Percentiles rank a stretch among this genome's conserved stretches.
Evolutionary conservation across 2,113 vertebrate genomes (phyloP).

Genomic region (Stigmatopora nigra): DNA sequence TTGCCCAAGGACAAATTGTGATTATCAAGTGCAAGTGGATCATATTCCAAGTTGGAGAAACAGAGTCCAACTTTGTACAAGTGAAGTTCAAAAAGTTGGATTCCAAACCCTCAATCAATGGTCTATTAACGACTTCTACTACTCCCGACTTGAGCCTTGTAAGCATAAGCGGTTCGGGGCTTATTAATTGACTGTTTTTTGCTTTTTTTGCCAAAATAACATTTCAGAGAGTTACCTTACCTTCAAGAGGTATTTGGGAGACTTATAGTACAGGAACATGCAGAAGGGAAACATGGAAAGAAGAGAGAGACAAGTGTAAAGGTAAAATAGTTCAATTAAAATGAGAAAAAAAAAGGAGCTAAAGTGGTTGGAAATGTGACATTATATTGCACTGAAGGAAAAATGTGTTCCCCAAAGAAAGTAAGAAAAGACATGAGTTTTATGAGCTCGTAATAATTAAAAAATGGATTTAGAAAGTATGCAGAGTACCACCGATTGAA

Average conservation of each 20-base stretch:
- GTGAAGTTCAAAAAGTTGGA: neutral
- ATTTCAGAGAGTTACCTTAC: constrained; percentile 56
- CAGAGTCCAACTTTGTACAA: constrained; percentile 11
- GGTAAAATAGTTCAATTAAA: neutral
- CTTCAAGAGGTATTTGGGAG: constrained; percentile 77
- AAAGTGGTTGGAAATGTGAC: neutral
- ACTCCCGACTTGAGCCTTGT: no score
- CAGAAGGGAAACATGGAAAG: constrained; percentile 47
- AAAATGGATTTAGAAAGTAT: neutral
- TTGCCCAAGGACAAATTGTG: constrained; percentile 35
- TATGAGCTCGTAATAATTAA: no score
- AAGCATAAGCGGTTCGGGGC: no score
- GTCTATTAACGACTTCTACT: no score
- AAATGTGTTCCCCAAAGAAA: no score
- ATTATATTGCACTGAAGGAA: no score
- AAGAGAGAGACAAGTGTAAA: constrained; percentile 44
- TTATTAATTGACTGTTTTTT: no score
- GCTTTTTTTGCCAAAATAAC: no score
- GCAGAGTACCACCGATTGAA: constrained; percentile 1
- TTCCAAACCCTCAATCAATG: neutral
- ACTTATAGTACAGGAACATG: constrained; percentile 63
- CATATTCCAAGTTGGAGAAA: constrained; percentile 21
- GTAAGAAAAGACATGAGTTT: neutral
- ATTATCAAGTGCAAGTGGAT: constrained; percentile 24
- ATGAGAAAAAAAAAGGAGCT: neutral